Evolutionary conservation across 2,888 invertebrate genomes (phyloP), one percentile per base, ranked within the genome.

Genomic region (Gryllus longicercus): DNA sequence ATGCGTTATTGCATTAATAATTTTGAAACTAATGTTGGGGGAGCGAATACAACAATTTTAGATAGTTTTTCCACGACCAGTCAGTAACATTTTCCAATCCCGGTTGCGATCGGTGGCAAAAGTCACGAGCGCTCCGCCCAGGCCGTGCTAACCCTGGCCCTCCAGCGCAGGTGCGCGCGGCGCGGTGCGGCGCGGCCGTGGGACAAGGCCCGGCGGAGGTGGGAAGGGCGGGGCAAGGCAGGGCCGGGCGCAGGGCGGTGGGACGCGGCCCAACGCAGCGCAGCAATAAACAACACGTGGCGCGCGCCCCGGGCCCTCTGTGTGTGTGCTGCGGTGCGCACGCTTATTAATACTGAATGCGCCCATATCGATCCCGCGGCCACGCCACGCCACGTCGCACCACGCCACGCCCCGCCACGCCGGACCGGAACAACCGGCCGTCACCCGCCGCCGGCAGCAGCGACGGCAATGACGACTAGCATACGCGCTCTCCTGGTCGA

Each of bases 251-350:
- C 63, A 63, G 63, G 63, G 63, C 63, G 63, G 63, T 14, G 63
- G 8, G 38, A 38, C 38, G 38, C 38, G 38, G 38, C 38, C 38
- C 38, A 38, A 38, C 38, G 38, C 38, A 38, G 38, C 63, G 63
- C 63, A 18, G 63, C 63, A 63, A 63, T 63, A 63, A 63, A 63
- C 63, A 63, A 63, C 63, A 63, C 63, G 63, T 63, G 63, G n/a
- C 63, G 63, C 63, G 63, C 63, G 63, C 63, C 63, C 16, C 63
- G 63, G 63, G 63, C 63, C n/a, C 16, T 14, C 11, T 18, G 63
- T 63, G 63, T 63, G 63, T n/a, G 63, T 63, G 63, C 63, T 63
- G 63, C 63, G 63, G 63, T 63, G 63, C n/a, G 63, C 63, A 63
- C 63, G 63, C 63, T 63, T 63, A 63, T 63, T 63, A 63, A 63